phyloP scores from a whole-genome alignment of 2,797 vertebrate genomes.

The Meriones psammophilus region DNA sequence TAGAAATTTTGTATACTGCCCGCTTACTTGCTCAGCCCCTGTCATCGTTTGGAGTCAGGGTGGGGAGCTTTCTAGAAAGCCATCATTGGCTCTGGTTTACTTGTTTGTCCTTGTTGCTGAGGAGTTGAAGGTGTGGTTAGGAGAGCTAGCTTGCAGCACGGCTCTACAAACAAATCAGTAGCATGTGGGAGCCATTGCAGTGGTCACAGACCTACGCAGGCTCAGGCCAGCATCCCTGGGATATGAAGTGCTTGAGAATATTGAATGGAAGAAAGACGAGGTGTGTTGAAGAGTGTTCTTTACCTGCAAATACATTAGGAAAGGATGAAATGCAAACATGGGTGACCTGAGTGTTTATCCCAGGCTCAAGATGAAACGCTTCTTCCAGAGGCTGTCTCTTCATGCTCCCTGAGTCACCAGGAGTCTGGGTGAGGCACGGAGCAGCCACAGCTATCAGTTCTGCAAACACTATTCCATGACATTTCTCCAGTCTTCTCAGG shows the following conservation, averaged over 20 bases:
- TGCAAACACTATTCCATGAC: neutral
- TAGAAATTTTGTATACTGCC: neutral
- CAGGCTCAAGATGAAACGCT: neutral
- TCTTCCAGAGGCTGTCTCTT: neutral
- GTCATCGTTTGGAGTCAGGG: neutral
- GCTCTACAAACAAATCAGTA: neutral
- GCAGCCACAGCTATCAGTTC: neutral
- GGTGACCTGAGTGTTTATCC: neutral
- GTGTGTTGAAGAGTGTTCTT: neutral
- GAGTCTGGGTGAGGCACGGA: neutral
- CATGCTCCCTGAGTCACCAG: neutral
- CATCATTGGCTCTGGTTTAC: neutral
- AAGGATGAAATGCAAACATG: neutral
- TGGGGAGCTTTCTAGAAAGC: neutral
- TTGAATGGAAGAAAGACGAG: neutral
- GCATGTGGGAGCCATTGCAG: neutral
- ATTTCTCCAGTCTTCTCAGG: constrained; percentile 4
- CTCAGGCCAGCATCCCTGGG: neutral
- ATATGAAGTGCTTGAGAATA: neutral
- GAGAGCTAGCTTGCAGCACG: neutral
- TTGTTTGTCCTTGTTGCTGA: neutral
- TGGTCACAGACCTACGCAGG: neutral
- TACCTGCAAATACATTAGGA: neutral
- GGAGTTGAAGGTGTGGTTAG: neutral
- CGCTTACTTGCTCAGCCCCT: too few species aligned